Base-by-base conservation (phyloP, 2,888 invertebrate species). In the Lamellibrachia columna region DNA sequence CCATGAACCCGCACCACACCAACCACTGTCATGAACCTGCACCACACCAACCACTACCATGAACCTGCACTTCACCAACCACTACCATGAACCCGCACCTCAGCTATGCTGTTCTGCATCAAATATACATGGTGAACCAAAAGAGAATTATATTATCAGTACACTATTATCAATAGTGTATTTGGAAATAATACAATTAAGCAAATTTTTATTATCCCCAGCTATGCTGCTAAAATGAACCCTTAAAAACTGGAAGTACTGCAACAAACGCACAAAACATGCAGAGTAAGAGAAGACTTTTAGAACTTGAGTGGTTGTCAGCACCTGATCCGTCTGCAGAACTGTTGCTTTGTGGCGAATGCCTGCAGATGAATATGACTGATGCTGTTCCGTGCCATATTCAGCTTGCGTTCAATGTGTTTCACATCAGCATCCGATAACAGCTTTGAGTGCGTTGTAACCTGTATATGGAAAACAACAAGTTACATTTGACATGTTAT, bases 331-430 rank as follows among this genome's bases (percentile, higher is more conserved):
- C 94, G 93, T 92, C 94, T 94, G 92, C 94, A 93, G 93, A 95
- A 96, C 94, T 96, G 95, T 92, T 96, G 95, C 92, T 96, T 95
- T n/a, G 95, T 95, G 93, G 95, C 95, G 94, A 95, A 95, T 9
- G 95, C 94, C 91, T 95, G 95, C n/a, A 96, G 93, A 22, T 95
- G 93, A 15, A 94, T 93, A 7, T 95, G 93, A 90, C 93, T 91
- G 75, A 95, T 94, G 55, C 94, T 94, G 40, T 93, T 90, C 22
- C 90, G 22, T 28, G 92, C 92, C 90, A 93, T 93, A 90, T 90
- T 92, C 52, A 95, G 92, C 28, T 53, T 91, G 52, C 92, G 60
- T 4, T 93, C 92, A n/a, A 95, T 92, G n/a, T 91, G 75, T 22
- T 90, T 28, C 22, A 53, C 91, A 93, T 95, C 94, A 93, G 94